Base-by-base conservation (phyloP, 2,888 invertebrate genomes). In the Hanleya hanleyi region DNA sequence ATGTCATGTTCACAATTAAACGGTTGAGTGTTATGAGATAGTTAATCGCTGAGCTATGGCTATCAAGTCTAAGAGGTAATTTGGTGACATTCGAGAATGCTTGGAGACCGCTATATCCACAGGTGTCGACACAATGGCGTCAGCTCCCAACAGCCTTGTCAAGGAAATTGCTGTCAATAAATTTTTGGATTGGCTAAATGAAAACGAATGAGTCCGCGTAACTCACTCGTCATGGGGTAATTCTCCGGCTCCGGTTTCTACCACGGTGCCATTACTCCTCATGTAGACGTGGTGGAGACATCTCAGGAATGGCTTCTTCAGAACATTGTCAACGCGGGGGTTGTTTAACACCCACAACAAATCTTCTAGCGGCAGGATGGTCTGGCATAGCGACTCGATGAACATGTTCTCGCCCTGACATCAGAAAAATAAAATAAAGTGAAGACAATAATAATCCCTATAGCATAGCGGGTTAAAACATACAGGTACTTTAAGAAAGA, bases 351-450 rank as follows among this genome's bases (percentile, higher is more conserved):
- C 83, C 80, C 82, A 83, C 62, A 90, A 81, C 5, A 90, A 77
- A 67, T 90, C 90, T 18, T 90, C 90, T 78, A 89, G 84, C 2
- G 89, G 86, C 38, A 90, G 77, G 67, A 90, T 89, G 7, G 89
- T 89, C 79, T 90, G 90, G 69, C 90, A 90, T 32, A 90, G 82
- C 0, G 90, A 90, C 80, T 90, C 90, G 4, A 91, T 90, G 76
- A 90, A 89, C 80, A 89, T 87, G 78, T 91, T 91, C 74, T 90
- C 90, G n/a, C 90, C 90, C 88, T 89, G 76, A 38, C 15, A 69
- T 37, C 4, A 69, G 36, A 6, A 69, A 38, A 9, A 66, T 18
- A 18, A 57, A n/a, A 18, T 18, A 29, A n/a, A 67, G 47, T 47
- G 26, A 67, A 26, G 47, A 47, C 29, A 67, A 67, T 47, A 67